Evolutionary conservation across 2,888 invertebrate genomes (phyloP), one percentile per base, ranked within the genome.

Genomic region (Tinea semifulvella): DNA sequence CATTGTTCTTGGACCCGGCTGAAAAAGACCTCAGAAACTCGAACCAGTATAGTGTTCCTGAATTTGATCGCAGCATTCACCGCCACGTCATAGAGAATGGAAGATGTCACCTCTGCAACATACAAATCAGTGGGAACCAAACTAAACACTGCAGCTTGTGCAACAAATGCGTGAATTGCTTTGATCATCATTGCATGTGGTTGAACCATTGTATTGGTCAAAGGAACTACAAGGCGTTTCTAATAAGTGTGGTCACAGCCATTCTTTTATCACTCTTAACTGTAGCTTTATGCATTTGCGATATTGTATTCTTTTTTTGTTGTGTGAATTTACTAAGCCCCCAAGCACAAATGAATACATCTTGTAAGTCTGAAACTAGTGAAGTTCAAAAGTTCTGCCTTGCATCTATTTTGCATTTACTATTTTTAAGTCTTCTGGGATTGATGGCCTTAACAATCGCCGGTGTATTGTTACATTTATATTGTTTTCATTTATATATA

Each of bases 141-240:
- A 94, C 94, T 8, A 98, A 98, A 68, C 98, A 98, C 68, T 98
- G 98, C 69, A 91, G 93, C 57, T 87, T 94, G 53, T 98, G 98
- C 80, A 98, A 98, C 83, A 98, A 98, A 84, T 98, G 98, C 74
- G 92, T 98, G 43, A 88, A 89, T 10, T 85, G 88, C 47, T 98
- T 98, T 73, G 98, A 98, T 68, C 98, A 98, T 70, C 98, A 98
- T 73, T 98, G 98, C 84, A 96, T 96, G 84, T 98, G 98, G 98
- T 83, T 98, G 54, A 98, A 98, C 82, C 97, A 96, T 73, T 98
- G 98, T 79, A 88, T 98, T 49, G 98, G 98, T 6, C 86, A 86
- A 36, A 84, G 94, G 54, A 98, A 97, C 70, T 98, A 97, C 83
- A 85, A 83, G 35, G 87, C 89, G 19, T 95, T 95, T 68, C 84